Conservation (phyloP, 1,140 invertebrate species). For the Globodera rostochiensis region DNA sequence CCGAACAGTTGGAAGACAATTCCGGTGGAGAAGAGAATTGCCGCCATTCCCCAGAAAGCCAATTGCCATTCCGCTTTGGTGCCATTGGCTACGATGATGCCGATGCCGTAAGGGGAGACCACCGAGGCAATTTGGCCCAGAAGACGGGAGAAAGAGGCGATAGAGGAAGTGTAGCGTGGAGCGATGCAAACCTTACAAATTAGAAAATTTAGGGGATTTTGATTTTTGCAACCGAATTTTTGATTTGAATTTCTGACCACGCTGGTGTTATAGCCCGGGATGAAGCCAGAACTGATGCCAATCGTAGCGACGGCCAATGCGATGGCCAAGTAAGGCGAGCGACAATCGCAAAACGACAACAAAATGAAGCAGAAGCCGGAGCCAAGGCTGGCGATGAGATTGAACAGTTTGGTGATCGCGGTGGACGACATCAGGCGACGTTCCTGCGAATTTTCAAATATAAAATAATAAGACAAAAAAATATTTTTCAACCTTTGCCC, state of each 20-base stretch:
- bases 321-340: constrained; percentile 43
- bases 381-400: constrained; percentile 61
- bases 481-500: constrained; percentile 36
- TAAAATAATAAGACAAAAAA: background rate
- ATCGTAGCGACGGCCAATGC: constrained; percentile 54
- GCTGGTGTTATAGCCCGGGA: constrained; percentile 64
- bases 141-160: constrained; percentile 62
- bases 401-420: constrained; percentile 57
- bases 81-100: constrained; percentile 45
- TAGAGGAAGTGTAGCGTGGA: constrained; percentile 58
- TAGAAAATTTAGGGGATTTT: too few species aligned
- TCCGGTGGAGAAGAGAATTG: constrained; percentile 53
- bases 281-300: constrained; percentile 61
- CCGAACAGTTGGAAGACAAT: constrained; percentile 52
- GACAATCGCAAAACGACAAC: constrained; percentile 59
- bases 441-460: background rate
- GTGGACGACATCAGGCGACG: constrained; percentile 35
- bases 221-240: background rate
- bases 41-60: constrained; percentile 49
- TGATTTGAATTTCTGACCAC: constrained; percentile 16
- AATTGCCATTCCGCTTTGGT: constrained; percentile 52
- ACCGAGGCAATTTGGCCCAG: constrained; percentile 62
- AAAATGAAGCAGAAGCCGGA: constrained; percentile 56
- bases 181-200: constrained; percentile 61
- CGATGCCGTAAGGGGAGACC: constrained; percentile 58